Percentiles rank a stretch among this genome's conserved stretches.
Evolutionary conservation across 1,140 invertebrate species (phyloP).

Genomic region (Bombus cullumanus): DNA sequence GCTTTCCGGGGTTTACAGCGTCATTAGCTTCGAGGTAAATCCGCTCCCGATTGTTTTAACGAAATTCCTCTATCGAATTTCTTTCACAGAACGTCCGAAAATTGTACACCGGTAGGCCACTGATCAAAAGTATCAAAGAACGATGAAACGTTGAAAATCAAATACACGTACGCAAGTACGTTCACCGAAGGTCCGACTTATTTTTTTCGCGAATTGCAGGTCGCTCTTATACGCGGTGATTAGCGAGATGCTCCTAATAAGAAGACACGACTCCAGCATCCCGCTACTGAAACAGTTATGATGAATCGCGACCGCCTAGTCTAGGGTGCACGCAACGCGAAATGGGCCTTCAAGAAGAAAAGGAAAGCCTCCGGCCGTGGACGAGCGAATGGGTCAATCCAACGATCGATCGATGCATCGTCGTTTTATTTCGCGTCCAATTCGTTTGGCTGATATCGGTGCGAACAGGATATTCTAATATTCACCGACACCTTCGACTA

Average conservation of each 20-base stretch:
- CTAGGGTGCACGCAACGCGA: not conserved
- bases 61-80: too few relatives aligned
- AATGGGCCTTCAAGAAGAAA: conserved; percentile 41
- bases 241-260: conserved; percentile 77
- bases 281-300: conserved; percentile 80
- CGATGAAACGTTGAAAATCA: not conserved
- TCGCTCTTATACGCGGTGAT: conserved; percentile 54
- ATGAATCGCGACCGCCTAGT: conserved; percentile 62
- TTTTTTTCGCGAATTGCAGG: not conserved
- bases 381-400: not conserved
- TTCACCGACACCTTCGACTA: not conserved
- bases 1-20: too few relatives aligned
- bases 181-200: not conserved
- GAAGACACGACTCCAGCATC: conserved; percentile 71
- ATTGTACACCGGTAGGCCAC: too few relatives aligned
- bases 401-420: not conserved
- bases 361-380: conserved; percentile 33
- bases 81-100: too few relatives aligned
- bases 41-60: too few relatives aligned
- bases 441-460: too few relatives aligned
- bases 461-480: not conserved
- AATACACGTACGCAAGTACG: not conserved
- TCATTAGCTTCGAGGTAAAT: too few relatives aligned
- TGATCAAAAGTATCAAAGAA: too few relatives aligned
- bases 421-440: not conserved